Evolutionary conservation across 2,113 vertebrate species (phyloP), one percentile per base, ranked within the genome.

Genomic region (Ciconia maguari): DNA sequence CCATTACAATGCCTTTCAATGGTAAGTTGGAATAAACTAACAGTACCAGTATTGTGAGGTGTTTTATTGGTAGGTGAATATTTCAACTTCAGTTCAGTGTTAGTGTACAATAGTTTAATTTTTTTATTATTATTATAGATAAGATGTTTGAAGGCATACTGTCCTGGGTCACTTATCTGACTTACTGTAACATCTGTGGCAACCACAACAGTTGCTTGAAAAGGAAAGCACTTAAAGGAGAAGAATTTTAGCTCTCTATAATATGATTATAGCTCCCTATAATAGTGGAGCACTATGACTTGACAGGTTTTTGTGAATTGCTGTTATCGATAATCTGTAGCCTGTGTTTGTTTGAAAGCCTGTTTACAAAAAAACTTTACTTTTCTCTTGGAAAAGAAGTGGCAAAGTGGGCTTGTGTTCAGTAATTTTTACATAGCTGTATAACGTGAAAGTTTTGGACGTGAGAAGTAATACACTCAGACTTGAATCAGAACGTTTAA

Each of bases 1-100:
- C 99, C 98, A 99, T 99, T 99, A 99, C 98, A 99, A 99, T 98
- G 99, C 99, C 97, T 99, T 99, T 99, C 99, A 99, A 82, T 99
- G 99, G 99, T 99, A 98, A 99, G 99, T 99, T 97, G 79, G 80
- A 75, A 52, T 78, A 58, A 94, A 69, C 71, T 34, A 78, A 58
- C 68, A 74, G 49, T 48, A 61, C 83, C 51, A 41, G 20, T 92
- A 10, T 52, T 52, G 51, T 78, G 78, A 42, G 55, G 34, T 93
- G 64, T 70, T 62, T 89, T 79, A 5, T 49, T 80, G 4, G 20
- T 29, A 78, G 49, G 18, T 44, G 18, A 49, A 11, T 55, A 14
- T 69, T 89, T 74, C 48, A 70, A 4, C 13, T 24, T 77, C 26
- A n/a, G 19, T 38, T 82, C n/a, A 26, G 8, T 36, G 24, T 52